Conservation (phyloP, 2,113 vertebrate genomes). For the Poeciliopsis turrubarensis region DNA sequence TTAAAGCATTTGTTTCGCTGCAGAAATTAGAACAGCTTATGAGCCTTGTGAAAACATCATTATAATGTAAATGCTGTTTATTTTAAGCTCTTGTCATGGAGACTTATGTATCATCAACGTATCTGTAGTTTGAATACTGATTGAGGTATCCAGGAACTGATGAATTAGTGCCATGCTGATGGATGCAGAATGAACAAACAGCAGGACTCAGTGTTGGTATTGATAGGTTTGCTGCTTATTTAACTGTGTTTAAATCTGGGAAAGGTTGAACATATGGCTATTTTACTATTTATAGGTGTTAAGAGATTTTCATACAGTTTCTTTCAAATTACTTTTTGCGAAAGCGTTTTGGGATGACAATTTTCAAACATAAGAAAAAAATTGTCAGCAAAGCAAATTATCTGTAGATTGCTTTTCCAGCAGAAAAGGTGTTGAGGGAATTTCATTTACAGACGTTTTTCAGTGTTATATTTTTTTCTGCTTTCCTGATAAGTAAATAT, state of each 20-base stretch:
- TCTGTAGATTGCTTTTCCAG: not conserved
- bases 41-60: not conserved
- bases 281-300: not conserved
- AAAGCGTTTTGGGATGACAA: not conserved
- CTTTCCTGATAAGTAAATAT: not conserved
- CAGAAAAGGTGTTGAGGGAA: not conserved
- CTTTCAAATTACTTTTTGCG: not conserved
- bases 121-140: no score
- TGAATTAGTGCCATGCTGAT: no score
- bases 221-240: not conserved
- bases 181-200: no score
- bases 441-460: not conserved
- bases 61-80: not conserved
- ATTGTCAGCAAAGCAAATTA: not conserved
- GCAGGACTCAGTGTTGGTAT: no score
- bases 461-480: not conserved
- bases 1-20: no score
- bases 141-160: no score
- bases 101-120: no score
- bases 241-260: not conserved
- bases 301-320: not conserved
- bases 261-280: not conserved
- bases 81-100: no score
- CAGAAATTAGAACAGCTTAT: no score
- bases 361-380: not conserved